Base-by-base conservation (phyloP, 2,113 vertebrate genomes). In the Antigone vipio region DNA sequence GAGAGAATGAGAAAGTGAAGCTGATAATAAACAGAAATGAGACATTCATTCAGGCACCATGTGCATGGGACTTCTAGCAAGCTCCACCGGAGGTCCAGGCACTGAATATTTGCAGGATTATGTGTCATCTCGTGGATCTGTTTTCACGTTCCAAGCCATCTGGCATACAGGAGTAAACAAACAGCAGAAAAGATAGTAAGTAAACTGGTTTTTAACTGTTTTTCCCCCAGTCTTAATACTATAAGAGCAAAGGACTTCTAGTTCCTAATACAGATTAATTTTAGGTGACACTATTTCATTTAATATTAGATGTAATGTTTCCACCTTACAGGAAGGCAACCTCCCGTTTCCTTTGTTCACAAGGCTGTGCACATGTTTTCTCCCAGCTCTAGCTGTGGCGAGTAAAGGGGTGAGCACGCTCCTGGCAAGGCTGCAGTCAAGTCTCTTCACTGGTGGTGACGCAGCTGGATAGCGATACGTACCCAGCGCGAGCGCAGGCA, bases 111-210 rank as follows among this genome's bases (percentile, higher is more conserved):
- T 96, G 81, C 81, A 95, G 93, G 89, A 89, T 93, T 97, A 73
- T 96, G 80, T 92, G 89, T 97, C 92, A 91, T 94, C 86, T 95
- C 5, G 0, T 87, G 91, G 95, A 95, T 91, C 91, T 96, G 91
- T 95, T 97, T 97, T 91, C 86, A 88, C 0, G 1, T 92, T 95
- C 95, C 62, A 92, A 95, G 89, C 94, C 89, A 93, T 96, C 95
- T 97, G 95, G 92, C 95, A 88, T 58, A 76, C 59, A 96, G 94
- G 67, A 88, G 62, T 95, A 97, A 97, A 95, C 84, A 95, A 97
- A 97, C 94, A 96, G 84, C 73, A 91, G 66, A 95, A 92, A 91
- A 91, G 23, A 91, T 93, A 93, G 34, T 75, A 90, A 96, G 88
- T 92, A 94, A 96, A 92, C 62, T 94, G 34, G 0, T 16, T 69